Evolutionary conservation across 2,888 invertebrate species (phyloP).

Genomic region (Sussaba pulchella): DNA sequence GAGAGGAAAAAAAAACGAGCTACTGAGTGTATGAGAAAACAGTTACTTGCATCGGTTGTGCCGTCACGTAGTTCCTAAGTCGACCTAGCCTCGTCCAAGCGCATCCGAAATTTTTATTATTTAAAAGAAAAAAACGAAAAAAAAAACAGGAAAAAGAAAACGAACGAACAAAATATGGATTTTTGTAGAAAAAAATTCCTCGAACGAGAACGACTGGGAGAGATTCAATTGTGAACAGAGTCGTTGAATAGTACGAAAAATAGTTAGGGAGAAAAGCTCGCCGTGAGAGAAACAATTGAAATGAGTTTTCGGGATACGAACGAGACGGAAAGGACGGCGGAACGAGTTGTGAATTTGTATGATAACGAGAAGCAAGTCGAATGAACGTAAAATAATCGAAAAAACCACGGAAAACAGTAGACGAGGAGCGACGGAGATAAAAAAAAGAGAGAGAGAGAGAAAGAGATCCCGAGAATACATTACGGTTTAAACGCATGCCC

Average conservation of each 20-base stretch:
- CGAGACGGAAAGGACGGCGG: constrained; percentile 50
- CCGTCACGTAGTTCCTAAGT: constrained; percentile 84
- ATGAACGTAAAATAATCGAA: constrained; percentile 16
- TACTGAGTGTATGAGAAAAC: constrained; percentile 71
- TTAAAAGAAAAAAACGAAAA: constrained; percentile 61
- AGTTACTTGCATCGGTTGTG: constrained; percentile 84
- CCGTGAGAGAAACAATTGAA: constrained; percentile 3
- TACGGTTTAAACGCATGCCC: constrained; percentile 72
- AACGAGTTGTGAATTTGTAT: constrained; percentile 71
- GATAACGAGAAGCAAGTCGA: constrained; percentile 62
- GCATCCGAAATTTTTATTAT: constrained; percentile 72
- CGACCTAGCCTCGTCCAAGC: constrained; percentile 84
- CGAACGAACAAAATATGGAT: not conserved
- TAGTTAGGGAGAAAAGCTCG: constrained; percentile 14
- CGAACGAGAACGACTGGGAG: constrained; percentile 35
- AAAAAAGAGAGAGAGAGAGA: constrained; percentile 46
- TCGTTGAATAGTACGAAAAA: constrained; percentile 30
- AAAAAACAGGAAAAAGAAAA: constrained; percentile 33
- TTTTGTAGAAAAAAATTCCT: constrained; percentile 35
- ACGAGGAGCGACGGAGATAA: constrained; percentile 7
- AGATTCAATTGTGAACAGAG: constrained; percentile 46
- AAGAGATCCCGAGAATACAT: constrained; percentile 74
- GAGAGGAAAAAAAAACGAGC: constrained; percentile 45
- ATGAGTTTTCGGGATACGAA: not conserved
- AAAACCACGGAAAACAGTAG: too few species aligned